Evolutionary conservation across 1,140 invertebrate species (phyloP), one percentile per base, ranked within the genome.

Genomic region (Anthonomus grandis): DNA sequence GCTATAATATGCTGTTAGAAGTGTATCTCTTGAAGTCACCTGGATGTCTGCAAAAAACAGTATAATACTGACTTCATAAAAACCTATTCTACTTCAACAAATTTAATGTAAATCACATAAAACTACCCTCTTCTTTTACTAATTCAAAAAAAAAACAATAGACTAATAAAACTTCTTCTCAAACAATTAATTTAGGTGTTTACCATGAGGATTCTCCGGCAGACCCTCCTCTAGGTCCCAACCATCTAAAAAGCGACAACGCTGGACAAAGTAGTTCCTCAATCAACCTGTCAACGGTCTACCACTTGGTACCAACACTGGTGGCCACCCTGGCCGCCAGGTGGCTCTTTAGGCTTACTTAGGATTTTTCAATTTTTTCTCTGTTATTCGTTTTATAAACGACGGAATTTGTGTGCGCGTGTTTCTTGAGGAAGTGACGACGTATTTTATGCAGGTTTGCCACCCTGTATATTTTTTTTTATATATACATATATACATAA

Each of bases 351-450:
- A 48, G 38, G 59, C 44, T 56, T 34, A 49, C 19, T 48, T 60
- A 64, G 39, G 37, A 52, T 5, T 22, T 21, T 37, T 47, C 36
- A 59, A 59, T 45, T 49, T 15, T 34, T 54, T 42, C 15, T 45
- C 37, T 52, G 51, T 37, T 46, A 51, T 64, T 64, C 62, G 62
- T 64, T 64, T 64, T 57, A 64, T 64, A 64, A 64, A 64, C 55
- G 62, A 64, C 50, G n/a, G 22, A 38, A 50, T n/a, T n/a, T n/a
- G n/a, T n/a, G n/a, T n/a, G n/a, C n/a, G n/a, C n/a, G n/a, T n/a
- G n/a, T n/a, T n/a, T n/a, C n/a, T n/a, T n/a, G n/a, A n/a, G n/a
- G n/a, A n/a, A n/a, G n/a, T n/a, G n/a, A n/a, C n/a, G n/a, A n/a
- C n/a, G n/a, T n/a, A n/a, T n/a, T n/a, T n/a, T n/a, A n/a, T n/a